A percentile compares a stretch with the other conserved stretches of the same genome.
phyloP scores from a whole-genome alignment of 2,888 invertebrate genomes.

The Gibbula magus region DNA sequence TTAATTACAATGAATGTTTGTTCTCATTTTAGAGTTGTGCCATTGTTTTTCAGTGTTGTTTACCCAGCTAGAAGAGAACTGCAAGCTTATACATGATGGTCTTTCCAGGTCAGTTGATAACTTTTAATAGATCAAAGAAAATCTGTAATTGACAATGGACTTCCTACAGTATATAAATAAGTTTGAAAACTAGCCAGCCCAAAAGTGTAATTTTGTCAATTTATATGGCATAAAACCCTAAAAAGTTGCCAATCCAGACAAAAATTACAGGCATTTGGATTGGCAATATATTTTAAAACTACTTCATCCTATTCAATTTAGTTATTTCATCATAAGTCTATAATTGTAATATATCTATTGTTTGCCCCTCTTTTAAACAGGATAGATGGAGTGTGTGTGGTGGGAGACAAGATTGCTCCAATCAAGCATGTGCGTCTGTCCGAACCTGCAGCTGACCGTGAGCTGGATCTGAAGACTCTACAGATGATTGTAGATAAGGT shows the following conservation, averaged over 20 bases:
- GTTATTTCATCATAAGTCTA: background rate
- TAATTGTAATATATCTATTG: background rate
- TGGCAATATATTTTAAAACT: too few relatives aligned
- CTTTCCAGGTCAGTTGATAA: constrained; percentile 68
- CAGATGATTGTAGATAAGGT: constrained; percentile 79
- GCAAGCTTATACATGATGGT: constrained; percentile 79
- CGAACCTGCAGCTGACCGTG: constrained; percentile 68
- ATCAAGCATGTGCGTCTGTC: constrained; percentile 79
- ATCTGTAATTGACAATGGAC: too few relatives aligned
- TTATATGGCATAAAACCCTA: too few relatives aligned
- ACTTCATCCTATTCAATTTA: background rate
- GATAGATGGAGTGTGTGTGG: constrained; percentile 60
- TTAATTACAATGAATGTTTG: too few relatives aligned
- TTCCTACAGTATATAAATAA: too few relatives aligned
- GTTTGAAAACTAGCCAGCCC: too few relatives aligned
- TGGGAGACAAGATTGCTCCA: constrained; percentile 83
- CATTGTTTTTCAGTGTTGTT: constrained; percentile 77
- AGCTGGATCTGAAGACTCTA: constrained; percentile 79
- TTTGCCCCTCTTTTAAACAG: background rate
- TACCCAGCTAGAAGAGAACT: constrained; percentile 79
- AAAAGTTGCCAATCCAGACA: too few relatives aligned
- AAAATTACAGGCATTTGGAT: too few relatives aligned
- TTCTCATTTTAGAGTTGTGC: too few relatives aligned
- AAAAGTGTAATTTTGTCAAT: too few relatives aligned
- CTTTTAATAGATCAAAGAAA: too few relatives aligned